Base-by-base conservation (phyloP, 1,140 invertebrate genomes). In the Drosophila lacteicornis region DNA sequence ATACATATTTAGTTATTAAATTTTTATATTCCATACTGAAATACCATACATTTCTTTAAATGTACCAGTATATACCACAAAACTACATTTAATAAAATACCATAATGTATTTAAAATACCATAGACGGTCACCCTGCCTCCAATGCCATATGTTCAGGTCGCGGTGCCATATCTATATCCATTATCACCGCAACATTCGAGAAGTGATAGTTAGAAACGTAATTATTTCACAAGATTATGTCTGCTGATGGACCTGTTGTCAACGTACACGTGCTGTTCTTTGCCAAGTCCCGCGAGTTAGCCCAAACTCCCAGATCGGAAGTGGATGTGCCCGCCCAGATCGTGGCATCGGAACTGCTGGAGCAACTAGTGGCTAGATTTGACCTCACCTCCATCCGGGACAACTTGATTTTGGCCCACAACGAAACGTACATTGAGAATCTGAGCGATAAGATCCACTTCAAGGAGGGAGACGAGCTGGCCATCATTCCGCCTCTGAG, bases 401-500 rank as follows among this genome's bases (percentile, higher is more conserved):
- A 96, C 36, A 96, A 94, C 83, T 93, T 98, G 42, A 95, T 98
- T 33, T 81, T 98, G 65, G 96, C 97, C 3, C 92, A 97, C 33
- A 98, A 98, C 93, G 96, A 98, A 91, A 94, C 96, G 77, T 97
- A 97, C 79, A 94, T 95, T 73, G 93, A 93, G 22, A 93, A 95
- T 22, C 79, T 92, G n/a, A 94, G 95, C 70, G 92, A 81, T 3
- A 51, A 79, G 12, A 81, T 97, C 40, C 75, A 92, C 7, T 91
- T 98, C 12, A 93, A 94, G 38, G 93, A 94, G 13, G 94, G 94
- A 49, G 97, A 97, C 93, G 96, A 96, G 93, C 94, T 98, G 74
- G 97, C 97, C 79, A 94, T 98, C 6, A 98, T 98, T 82, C 97
- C 97, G 60, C 97, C 97, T 1, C 94, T 98, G 36, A 98, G 97